A percentile compares a stretch with the other conserved stretches of the same genome.
phyloP scores from a whole-genome alignment of 2,888 invertebrate species.

The Dexiosoma caninum region DNA sequence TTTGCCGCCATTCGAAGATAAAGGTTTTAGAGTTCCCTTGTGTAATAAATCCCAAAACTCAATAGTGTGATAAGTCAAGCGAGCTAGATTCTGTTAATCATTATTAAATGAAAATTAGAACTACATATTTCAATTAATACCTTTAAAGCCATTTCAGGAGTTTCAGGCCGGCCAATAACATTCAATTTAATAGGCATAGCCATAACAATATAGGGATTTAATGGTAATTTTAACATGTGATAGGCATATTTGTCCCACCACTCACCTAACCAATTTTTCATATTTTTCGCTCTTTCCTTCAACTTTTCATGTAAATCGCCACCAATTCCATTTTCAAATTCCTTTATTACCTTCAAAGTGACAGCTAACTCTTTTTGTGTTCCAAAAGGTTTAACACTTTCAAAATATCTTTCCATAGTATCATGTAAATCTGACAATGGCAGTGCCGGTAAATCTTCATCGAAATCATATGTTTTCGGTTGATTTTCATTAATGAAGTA shows the following conservation, averaged over 20 bases:
- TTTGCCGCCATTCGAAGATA: constrained; percentile 74
- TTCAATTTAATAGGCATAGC: constrained; percentile 75
- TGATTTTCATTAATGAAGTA: constrained; percentile 71
- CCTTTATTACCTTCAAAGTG: constrained; percentile 77
- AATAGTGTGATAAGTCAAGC: constrained; percentile 72
- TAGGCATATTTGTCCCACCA: constrained; percentile 82
- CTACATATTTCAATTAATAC: constrained; percentile 17
- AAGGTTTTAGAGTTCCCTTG: constrained; percentile 75
- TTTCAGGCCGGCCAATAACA: constrained; percentile 71
- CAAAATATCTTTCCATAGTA: constrained; percentile 80
- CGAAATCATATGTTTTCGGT: constrained; percentile 79
- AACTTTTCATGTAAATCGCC: constrained; percentile 78
- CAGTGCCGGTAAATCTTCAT: constrained; percentile 79
- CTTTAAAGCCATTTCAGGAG: constrained; percentile 61
- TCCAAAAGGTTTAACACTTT: constrained; percentile 79
- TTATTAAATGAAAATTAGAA: neutral
- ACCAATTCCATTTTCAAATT: constrained; percentile 79
- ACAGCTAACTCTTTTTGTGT: constrained; percentile 77
- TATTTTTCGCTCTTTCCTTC: constrained; percentile 75
- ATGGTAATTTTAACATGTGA: constrained; percentile 78
- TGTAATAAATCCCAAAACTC: constrained; percentile 79
- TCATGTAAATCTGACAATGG: constrained; percentile 79
- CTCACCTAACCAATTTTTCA: constrained; percentile 80
- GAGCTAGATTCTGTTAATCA: constrained; percentile 68
- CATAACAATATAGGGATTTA: constrained; percentile 79